A percentile compares a stretch with the other conserved stretches of the same genome.
Conservation (phyloP, 2,888 invertebrate genomes). For the Agrilus cyanescens region DNA sequence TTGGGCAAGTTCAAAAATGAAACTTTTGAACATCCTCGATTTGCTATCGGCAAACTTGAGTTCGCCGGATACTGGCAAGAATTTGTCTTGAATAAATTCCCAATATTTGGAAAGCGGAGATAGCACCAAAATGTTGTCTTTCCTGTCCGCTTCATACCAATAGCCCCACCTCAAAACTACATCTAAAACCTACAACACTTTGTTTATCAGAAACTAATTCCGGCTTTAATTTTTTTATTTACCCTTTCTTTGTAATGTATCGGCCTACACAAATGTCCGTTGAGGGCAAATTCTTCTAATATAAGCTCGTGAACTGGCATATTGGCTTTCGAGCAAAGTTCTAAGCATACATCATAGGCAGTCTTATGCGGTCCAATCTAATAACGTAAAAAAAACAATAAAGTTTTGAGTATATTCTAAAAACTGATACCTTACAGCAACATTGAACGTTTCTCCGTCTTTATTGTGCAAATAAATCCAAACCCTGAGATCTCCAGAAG, state of each 20-base stretch:
- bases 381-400: slow-evolving; percentile 17
- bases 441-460: slow-evolving; percentile 45
- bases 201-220: not conserved
- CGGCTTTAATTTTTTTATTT: slow-evolving; percentile 1
- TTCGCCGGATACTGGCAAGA: slow-evolving; percentile 57
- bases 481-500: slow-evolving; percentile 68
- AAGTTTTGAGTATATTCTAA: not conserved
- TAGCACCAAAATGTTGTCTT: slow-evolving; percentile 67
- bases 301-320: slow-evolving; percentile 56
- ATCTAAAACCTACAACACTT: slow-evolving; percentile 38
- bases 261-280: slow-evolving; percentile 60
- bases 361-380: slow-evolving; percentile 69
- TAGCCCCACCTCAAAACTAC: slow-evolving; percentile 73
- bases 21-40: slow-evolving; percentile 60
- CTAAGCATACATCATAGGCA: slow-evolving; percentile 61
- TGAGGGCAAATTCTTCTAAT: slow-evolving; percentile 70
- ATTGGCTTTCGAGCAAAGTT: slow-evolving; percentile 53
- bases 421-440: slow-evolving; percentile 42
- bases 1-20: slow-evolving; percentile 71
- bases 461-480: slow-evolving; percentile 65
- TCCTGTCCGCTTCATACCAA: slow-evolving; percentile 78
- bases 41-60: slow-evolving; percentile 66
- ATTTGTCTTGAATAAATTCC: slow-evolving; percentile 31
- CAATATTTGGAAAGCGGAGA: slow-evolving; percentile 30
- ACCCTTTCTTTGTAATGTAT: slow-evolving; percentile 65